Conservation (phyloP, 2,113 vertebrate genomes). For the Petaurus breviceps region DNA sequence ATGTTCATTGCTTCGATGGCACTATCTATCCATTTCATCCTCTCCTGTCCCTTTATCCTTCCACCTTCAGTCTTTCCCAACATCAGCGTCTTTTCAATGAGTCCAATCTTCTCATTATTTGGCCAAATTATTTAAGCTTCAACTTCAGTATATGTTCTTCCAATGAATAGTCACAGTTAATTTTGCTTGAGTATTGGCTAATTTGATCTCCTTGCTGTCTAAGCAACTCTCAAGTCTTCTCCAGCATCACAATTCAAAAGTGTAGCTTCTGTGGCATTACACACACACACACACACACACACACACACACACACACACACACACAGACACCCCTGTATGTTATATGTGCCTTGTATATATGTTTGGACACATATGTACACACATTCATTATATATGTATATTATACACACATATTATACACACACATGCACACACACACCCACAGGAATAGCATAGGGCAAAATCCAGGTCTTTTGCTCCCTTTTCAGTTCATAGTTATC, state of each 20-base stretch:
- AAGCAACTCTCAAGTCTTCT: background rate
- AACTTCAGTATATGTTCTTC: background rate
- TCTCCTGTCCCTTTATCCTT: background rate
- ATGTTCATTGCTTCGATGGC: background rate
- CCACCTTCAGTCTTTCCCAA: background rate
- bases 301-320: too few relatives aligned
- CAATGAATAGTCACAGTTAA: background rate
- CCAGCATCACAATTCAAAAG: background rate
- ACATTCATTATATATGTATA: too few relatives aligned
- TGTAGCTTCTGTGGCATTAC: background rate
- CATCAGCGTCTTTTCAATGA: background rate
- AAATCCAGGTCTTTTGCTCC: background rate
- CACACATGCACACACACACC: too few relatives aligned
- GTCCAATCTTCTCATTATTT: background rate
- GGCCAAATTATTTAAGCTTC: background rate
- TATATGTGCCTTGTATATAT: too few relatives aligned
- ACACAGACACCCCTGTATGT: too few relatives aligned
- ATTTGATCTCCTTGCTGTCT: background rate
- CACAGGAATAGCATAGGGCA: background rate
- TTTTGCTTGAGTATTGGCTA: background rate
- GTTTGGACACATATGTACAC: too few relatives aligned
- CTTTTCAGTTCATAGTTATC: background rate
- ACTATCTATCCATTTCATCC: background rate
- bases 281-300: too few relatives aligned
- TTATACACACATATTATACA: too few relatives aligned